Percentiles rank a stretch among this genome's conserved stretches.
Evolutionary conservation across 2,797 vertebrate genomes (phyloP).

Genomic region (Tinamus major): DNA sequence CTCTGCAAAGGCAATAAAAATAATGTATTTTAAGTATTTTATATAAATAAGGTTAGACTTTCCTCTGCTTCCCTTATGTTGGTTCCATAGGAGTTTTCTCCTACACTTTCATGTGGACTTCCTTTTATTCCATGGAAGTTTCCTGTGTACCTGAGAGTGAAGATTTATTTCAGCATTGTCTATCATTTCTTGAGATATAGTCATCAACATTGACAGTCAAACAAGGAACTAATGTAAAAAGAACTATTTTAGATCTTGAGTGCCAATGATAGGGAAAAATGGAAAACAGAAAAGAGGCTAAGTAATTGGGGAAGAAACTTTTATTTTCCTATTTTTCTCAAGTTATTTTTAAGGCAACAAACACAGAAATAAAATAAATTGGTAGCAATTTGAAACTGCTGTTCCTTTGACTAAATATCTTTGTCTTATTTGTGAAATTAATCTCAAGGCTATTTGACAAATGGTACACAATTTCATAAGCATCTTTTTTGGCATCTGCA

Average conservation of each 20-base stretch:
- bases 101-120: fast-evolving
- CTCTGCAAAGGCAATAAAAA: background rate
- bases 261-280: background rate
- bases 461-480: slow-evolving; percentile 2
- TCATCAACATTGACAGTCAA: background rate
- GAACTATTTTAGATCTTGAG: slow-evolving; percentile 1
- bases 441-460: slow-evolving; percentile 22
- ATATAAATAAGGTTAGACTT: background rate
- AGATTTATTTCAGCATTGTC: background rate
- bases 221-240: background rate
- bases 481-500: background rate
- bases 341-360: slow-evolving; percentile 37
- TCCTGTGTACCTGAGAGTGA: background rate
- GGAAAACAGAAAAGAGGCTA: background rate
- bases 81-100: background rate
- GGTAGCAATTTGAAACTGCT: background rate
- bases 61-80: background rate
- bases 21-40: background rate
- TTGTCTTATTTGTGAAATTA: slow-evolving; percentile 14
- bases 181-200: background rate
- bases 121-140: background rate
- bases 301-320: background rate
- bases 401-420: slow-evolving; percentile 23
- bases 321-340: slow-evolving; percentile 19
- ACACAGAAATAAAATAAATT: slow-evolving; percentile 47